These are phyloP conservation scores for Brachionus koreanus DNA, from an alignment of 1,140 invertebrate genomes.

Conservation along the genomic window DNA sequence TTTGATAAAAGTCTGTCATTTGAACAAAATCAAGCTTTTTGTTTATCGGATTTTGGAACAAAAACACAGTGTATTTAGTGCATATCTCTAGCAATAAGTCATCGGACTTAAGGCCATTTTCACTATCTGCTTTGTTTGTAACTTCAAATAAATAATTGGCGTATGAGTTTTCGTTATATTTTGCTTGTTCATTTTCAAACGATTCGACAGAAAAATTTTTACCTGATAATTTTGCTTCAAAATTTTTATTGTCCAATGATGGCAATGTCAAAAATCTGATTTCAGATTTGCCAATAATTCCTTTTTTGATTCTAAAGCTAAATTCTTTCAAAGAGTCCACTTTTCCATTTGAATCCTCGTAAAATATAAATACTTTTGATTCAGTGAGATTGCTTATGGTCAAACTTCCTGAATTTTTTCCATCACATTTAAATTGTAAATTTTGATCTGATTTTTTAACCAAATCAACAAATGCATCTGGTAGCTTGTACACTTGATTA, in stretches of 20 bases:
- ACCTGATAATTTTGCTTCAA: neutral
- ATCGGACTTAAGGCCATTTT: neutral
- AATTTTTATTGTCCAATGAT: neutral
- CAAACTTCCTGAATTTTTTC: neutral
- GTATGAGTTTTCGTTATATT: neutral
- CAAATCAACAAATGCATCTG: neutral
- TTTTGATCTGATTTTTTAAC: neutral
- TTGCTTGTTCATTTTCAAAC: neutral
- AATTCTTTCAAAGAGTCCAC: neutral
- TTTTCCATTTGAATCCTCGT: neutral
- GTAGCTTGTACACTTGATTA: neutral
- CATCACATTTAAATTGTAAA: neutral
- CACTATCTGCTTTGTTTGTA: neutral
- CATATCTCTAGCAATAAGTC: slow-evolving; percentile 28
- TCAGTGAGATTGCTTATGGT: neutral
- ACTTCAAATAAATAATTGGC: slow-evolving; percentile 12
- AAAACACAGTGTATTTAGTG: neutral
- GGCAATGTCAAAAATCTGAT: neutral
- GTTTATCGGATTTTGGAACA: neutral
- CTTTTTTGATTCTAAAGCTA: neutral
- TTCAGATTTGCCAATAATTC: neutral
- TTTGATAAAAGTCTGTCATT: slow-evolving; percentile 34
- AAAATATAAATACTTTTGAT: neutral
- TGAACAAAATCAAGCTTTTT: slow-evolving; percentile 22
- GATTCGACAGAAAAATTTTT: neutral